phyloP scores from a whole-genome alignment of 2,888 invertebrate genomes.

The Eurytoma californica region DNA sequence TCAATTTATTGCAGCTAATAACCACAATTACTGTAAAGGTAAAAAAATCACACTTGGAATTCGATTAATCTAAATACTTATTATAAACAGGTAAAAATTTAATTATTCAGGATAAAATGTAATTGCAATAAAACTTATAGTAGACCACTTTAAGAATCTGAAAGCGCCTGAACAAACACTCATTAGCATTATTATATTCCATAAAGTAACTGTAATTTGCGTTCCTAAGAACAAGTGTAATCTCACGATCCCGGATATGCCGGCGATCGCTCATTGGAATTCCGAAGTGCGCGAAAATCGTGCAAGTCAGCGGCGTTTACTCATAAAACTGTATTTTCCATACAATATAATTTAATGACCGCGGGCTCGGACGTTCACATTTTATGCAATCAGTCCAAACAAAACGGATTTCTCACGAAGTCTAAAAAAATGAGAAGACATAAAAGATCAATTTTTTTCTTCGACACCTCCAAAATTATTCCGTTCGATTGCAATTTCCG shows the following conservation, averaged over 20 bases:
- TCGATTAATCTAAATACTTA: too few relatives aligned
- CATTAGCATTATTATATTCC: slow-evolving; percentile 37
- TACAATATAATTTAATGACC: not conserved
- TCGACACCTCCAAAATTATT: slow-evolving; percentile 21
- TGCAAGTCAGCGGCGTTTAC: not conserved
- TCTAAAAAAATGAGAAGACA: too few relatives aligned
- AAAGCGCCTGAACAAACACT: too few relatives aligned
- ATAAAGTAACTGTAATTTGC: too few relatives aligned
- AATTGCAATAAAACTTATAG: too few relatives aligned
- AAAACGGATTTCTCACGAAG: slow-evolving; percentile 57
- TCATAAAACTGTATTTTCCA: slow-evolving; percentile 16
- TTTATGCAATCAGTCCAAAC: slow-evolving; percentile 30
- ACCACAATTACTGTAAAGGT: too few relatives aligned
- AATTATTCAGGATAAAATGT: too few relatives aligned
- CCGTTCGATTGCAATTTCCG: not conserved
- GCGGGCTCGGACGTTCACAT: slow-evolving; percentile 5
- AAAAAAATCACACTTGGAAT: too few relatives aligned
- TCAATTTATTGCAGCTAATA: too few relatives aligned
- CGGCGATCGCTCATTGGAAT: not conserved
- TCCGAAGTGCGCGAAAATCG: not conserved
- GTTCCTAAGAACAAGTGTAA: too few relatives aligned
- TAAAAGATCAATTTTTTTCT: not conserved
- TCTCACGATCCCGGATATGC: not conserved
- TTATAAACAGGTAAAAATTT: too few relatives aligned
- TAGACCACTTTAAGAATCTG: too few relatives aligned